A percentile compares a stretch with the other conserved stretches of the same genome.
These are phyloP conservation scores for Taenioides sp. DNA, from an alignment of 2,797 vertebrate genomes.

Conservation along the genomic window DNA sequence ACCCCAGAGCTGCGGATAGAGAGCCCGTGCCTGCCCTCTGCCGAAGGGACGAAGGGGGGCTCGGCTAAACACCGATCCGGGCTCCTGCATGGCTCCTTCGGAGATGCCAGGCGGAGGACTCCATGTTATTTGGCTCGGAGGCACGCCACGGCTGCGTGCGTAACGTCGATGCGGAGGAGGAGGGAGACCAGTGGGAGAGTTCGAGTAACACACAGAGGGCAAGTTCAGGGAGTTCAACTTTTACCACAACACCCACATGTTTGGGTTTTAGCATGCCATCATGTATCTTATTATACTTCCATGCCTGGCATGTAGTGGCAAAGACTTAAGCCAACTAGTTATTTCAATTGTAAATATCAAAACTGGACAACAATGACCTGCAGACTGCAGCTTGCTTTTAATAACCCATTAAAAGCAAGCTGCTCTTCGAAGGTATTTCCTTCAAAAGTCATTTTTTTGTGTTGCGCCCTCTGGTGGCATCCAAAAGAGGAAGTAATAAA, in stretches of 20 bases:
- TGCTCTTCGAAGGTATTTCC: background rate
- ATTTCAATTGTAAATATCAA: no score
- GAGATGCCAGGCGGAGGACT: slow-evolving; percentile 74
- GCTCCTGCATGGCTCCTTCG: slow-evolving; percentile 48
- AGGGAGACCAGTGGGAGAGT: slow-evolving; percentile 55
- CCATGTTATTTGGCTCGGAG: slow-evolving; percentile 79
- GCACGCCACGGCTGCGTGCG: slow-evolving; percentile 79
- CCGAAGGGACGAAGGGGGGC: slow-evolving; percentile 26
- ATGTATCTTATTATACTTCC: no score
- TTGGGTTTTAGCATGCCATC: background rate
- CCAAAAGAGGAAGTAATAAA: background rate
- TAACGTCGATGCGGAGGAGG: slow-evolving; percentile 72
- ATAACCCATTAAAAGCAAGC: no score
- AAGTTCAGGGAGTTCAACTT: slow-evolving; percentile 54
- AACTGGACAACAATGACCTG: no score
- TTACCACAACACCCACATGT: background rate
- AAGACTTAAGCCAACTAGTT: background rate
- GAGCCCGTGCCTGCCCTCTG: slow-evolving; percentile 31
- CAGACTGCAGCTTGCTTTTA: no score
- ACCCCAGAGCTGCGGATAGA: slow-evolving; percentile 19
- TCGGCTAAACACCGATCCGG: slow-evolving; percentile 28
- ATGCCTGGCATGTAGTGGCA: no score
- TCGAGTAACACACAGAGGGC: slow-evolving; percentile 18
- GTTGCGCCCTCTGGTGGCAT: slow-evolving; percentile 25
- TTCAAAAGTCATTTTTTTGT: background rate